Base-by-base conservation (phyloP, 2,113 vertebrate genomes). In the Percopsis transmontana region DNA sequence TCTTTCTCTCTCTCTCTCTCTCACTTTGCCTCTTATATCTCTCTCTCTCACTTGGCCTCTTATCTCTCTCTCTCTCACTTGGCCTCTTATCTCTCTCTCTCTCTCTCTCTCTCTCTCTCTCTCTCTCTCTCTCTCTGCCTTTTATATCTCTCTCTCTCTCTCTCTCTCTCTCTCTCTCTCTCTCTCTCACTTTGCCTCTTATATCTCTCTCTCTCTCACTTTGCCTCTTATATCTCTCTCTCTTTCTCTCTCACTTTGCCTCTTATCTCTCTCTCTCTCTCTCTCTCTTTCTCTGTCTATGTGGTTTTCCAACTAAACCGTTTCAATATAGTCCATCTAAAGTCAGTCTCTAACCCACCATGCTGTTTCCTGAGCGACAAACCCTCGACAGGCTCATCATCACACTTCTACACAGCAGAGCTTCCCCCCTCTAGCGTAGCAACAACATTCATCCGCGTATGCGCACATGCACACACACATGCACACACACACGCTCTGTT, bases 401-500 rank as follows among this genome's bases (percentile, higher is more conserved):
- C 50, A 39, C 24, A 9, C 10, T 52, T 18, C 14, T 23, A 44
- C 62, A 42, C 14, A 38, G 27, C 12, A 40, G 12, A 42, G 39
- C 19, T 41, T 70, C 77, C 75, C 58, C 60, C 27, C 58, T 44
- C 42, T 13, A 52, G 23, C 63, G 54, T 5, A 15, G 62, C 5
- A 51, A 27, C 0, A 18, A 0, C 33, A 66, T n/a, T 42, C 50
- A 27, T 39, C 24, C 18, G 10, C 33, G 2, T 12, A 16, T 12
- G 2, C 42, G 42, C 15, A 16, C 42, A 44, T 12, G 42, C 42
- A 16, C 42, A 16, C 42, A 45, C 42, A 45, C 24, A 40, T 33
- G 3, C 50, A n/a, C 40, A 13, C 11, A 58, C 16, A 18, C 54
- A 53, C 21, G 15, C 59, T 56, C 57, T 67, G 65, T 62, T 73